Evolutionary conservation across 2,113 vertebrate species (phyloP), one percentile per base, ranked within the genome.

Genomic region (Pandion haliaetus): DNA sequence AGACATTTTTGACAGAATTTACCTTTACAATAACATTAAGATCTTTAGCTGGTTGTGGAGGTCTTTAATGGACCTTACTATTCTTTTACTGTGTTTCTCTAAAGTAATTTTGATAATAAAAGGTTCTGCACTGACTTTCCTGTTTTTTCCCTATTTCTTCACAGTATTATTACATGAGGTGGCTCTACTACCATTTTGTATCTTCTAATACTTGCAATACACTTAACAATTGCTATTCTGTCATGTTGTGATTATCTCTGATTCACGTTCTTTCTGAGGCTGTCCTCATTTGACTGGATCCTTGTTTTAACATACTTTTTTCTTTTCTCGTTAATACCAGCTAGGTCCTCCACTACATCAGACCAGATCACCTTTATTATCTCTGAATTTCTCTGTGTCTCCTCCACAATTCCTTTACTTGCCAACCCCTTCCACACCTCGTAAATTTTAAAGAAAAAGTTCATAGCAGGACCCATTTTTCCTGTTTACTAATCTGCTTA

Each of bases 181-280:
- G 45, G 26, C 42, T 66, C 25, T 58, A 2, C 31, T 44, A 28
- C 31, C 11, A 4, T 28, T 52, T 50, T 69, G 4, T 72, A 1
- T 15, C 23, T 14, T 76, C 40, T 26, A 36, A 28, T 34, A 13
- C 28, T 42, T 49, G 13, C 1, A 4, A 16, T 8, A 14, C 29
- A 20, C 44, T 83, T 38, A n/a, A 23, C 23, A 70, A 40, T 14
- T 79, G 29, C 26, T 42, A 0, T 40, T 82, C 32, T 47, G 17
- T 26, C 45, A 10, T 0, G 1, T 8, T 47, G 19, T 2, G 1
- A 7, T 63, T 47, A 10, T 29, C 36, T 78, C 34, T 54, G 21
- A 40, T 29, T 40, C 72, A 34, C 1, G 0, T 58, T 62, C 17
- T 55, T 19, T 50, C 5, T 49, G 31, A 25, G 9, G 34, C 23